Base-by-base conservation (phyloP, 2,888 invertebrate genomes). In the Neuroscelio doddi region DNA sequence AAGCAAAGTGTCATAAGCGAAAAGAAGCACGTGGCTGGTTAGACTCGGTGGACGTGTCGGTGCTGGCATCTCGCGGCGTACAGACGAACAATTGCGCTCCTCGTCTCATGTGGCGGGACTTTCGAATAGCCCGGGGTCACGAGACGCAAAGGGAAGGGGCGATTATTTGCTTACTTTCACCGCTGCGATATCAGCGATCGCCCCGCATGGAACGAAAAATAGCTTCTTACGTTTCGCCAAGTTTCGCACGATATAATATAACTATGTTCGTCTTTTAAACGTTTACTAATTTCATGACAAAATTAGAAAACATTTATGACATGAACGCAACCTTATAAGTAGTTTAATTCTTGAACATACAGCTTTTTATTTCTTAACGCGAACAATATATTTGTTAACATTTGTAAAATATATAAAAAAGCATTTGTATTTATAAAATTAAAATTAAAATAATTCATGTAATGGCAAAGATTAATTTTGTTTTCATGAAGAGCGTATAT, bases 141-240 rank as follows among this genome's bases (percentile, higher is more conserved):
- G 61, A 42, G 45, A 51, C 34, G 36, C 49, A 45, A 53, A 69
- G 61, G 69, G 70, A 74, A 66, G 66, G 47, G 58, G 59, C 68
- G 74, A 75, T 77, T 71, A 75, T 74, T 75, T 71, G 64, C 71
- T 71, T 74, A 76, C 79, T 80, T 80, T 80, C 79, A 77, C 78
- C 74, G 64, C 61, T 52, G 59, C 63, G 50, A 61, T 61, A 26
- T 41, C 24, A 7, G 21, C 36, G 15, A 34, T 47, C 58, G 53
- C 53, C 52, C 57, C 47, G 44, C 44, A 42, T 44, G 47, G 44
- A 30, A 47, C 38, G 41, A 57, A 63, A 51, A 58, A 50, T 52
- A 44, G 12, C 10, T 15, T 29, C 44, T 44, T 21, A 21, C 21
- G 21, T 21, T 21, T 21, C 21, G 1, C 32, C 12, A 2, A 12